phyloP scores from a whole-genome alignment of 53 echinoderm and acorn worm genomes.

The Echinarachnius parma region DNA sequence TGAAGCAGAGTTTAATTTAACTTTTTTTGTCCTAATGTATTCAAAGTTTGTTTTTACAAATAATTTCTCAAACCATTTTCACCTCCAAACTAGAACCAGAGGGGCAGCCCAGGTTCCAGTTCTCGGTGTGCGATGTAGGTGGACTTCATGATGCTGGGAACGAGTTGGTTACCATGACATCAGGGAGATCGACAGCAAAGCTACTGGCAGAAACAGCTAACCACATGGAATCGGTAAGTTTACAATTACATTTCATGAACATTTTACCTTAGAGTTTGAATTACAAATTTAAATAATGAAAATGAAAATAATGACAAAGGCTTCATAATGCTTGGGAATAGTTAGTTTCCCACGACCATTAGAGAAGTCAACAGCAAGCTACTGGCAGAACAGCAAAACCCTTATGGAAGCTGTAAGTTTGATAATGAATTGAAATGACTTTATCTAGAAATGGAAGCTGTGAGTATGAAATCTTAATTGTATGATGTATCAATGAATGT shows the following conservation, averaged over 20 bases:
- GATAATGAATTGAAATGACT: too few relatives aligned
- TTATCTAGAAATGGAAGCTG: too few relatives aligned
- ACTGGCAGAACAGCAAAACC: constrained; percentile 84
- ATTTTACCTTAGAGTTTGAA: too few relatives aligned
- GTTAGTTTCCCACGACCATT: constrained; percentile 61
- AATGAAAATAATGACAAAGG: too few relatives aligned
- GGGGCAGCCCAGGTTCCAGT: constrained; percentile 46
- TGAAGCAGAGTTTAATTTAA: not conserved
- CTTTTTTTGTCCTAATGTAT: not conserved
- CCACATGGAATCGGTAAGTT: constrained; percentile 90
- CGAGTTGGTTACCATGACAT: constrained; percentile 63
- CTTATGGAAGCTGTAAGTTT: constrained; percentile 93
- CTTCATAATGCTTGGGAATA: constrained; percentile 65
- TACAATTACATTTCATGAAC: too few relatives aligned
- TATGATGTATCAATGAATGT: too few relatives aligned
- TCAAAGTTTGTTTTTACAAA: not conserved
- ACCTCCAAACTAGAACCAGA: not conserved
- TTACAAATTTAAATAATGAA: too few relatives aligned
- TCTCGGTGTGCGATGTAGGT: constrained; percentile 85
- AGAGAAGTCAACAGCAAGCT: constrained; percentile 65
- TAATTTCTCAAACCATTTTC: not conserved
- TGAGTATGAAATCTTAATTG: too few relatives aligned
- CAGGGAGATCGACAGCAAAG: constrained; percentile 67
- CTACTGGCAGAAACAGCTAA: constrained; percentile 80
- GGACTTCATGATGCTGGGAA: constrained; percentile 69